A percentile compares a stretch with the other conserved stretches of the same genome.
phyloP scores from a whole-genome alignment of 1,140 invertebrate species.

The Drosophila pachea region DNA sequence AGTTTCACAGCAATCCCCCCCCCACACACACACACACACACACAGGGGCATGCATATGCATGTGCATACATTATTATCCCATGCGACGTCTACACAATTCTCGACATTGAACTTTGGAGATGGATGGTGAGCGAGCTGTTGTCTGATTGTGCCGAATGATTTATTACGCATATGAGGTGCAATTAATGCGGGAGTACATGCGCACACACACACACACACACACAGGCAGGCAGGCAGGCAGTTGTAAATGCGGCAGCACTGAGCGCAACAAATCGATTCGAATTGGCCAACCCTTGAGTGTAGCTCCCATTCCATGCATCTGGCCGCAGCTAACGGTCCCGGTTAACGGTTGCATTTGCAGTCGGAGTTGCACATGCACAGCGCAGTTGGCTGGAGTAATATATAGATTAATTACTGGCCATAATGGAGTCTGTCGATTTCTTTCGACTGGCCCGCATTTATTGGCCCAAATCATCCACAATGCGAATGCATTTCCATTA shows the following conservation, averaged over 20 bases:
- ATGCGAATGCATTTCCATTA: slow-evolving; percentile 54
- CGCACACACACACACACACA: background rate
- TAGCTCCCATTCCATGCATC: slow-evolving; percentile 1
- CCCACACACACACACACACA: no score
- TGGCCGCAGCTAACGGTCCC: slow-evolving; percentile 8
- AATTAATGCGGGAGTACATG: slow-evolving; percentile 22
- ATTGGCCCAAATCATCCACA: slow-evolving; percentile 66
- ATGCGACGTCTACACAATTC: slow-evolving; percentile 12
- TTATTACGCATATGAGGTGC: slow-evolving; percentile 25
- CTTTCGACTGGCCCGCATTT: slow-evolving; percentile 37
- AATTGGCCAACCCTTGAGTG: slow-evolving; percentile 23
- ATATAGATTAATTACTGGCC: slow-evolving; percentile 61
- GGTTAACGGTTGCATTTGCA: slow-evolving; percentile 18
- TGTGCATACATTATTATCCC: background rate
- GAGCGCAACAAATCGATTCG: slow-evolving; percentile 15
- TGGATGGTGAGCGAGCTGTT: slow-evolving; percentile 14
- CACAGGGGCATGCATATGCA: no score
- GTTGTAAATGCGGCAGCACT: no score
- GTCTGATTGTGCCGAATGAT: slow-evolving; percentile 26
- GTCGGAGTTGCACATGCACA: slow-evolving; percentile 19
- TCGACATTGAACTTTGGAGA: slow-evolving; percentile 41
- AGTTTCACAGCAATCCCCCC: slow-evolving; percentile 19
- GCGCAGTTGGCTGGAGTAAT: slow-evolving; percentile 24
- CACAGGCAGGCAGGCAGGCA: no score
- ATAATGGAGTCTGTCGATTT: slow-evolving; percentile 21